phyloP scores from a whole-genome alignment of 2,797 vertebrate species.

The Bovichtus variegatus region DNA sequence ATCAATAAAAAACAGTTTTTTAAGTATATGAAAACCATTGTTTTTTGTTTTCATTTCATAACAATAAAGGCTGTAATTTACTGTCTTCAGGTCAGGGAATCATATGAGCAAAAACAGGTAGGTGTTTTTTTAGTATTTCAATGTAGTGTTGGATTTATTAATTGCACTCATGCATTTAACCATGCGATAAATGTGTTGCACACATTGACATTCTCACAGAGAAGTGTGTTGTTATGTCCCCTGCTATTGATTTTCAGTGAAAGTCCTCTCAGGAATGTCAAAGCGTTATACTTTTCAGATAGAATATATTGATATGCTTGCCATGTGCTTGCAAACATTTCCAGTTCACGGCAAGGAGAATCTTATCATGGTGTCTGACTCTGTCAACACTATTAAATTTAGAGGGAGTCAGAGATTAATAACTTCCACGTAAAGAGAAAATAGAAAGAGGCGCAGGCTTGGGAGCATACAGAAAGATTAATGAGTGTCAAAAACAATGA shows the following conservation, averaged over 20 bases:
- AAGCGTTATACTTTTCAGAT: constrained; percentile 53
- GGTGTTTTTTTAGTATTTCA: constrained; percentile 13
- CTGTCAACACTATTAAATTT: constrained; percentile 86
- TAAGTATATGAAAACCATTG: background rate
- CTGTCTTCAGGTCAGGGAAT: background rate
- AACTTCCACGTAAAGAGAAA: constrained; percentile 78
- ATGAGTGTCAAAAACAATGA: constrained; percentile 82
- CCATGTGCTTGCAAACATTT: constrained; percentile 75
- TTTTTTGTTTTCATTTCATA: background rate
- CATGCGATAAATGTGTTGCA: constrained; percentile 38
- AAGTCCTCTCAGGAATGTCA: constrained; percentile 71
- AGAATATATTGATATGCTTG: constrained; percentile 81
- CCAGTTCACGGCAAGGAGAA: constrained; percentile 81
- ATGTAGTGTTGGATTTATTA: constrained; percentile 11
- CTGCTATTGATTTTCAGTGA: constrained; percentile 60
- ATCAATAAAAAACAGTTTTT: background rate
- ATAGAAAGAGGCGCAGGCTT: constrained; percentile 58
- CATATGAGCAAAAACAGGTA: background rate
- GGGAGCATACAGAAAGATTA: constrained; percentile 76
- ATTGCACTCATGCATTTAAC: constrained; percentile 43
- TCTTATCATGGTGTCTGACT: constrained; percentile 84
- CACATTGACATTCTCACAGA: constrained; percentile 44
- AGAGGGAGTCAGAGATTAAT: constrained; percentile 83
- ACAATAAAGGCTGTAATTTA: background rate
- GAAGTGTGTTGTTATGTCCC: constrained; percentile 43